Percentiles rank a stretch among this genome's conserved stretches.
These are phyloP conservation scores for Ciconia stormi DNA, from an alignment of 2,113 vertebrate genomes.

Conservation along the genomic window DNA sequence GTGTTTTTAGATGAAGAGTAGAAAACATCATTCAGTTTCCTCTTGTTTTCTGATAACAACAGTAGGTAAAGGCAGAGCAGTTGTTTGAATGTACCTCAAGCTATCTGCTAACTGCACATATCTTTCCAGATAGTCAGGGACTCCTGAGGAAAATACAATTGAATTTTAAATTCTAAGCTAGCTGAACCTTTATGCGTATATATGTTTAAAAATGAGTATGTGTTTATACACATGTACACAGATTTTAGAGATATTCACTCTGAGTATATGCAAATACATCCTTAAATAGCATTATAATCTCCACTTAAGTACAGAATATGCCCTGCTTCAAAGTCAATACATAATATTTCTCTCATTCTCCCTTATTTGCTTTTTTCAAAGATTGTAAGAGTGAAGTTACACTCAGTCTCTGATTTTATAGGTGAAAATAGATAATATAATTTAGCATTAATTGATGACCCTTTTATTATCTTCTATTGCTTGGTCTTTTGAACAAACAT, in stretches of 20 bases:
- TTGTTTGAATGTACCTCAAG: conserved; percentile 1
- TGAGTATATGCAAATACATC: conserved; percentile 17
- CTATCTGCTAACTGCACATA: background rate
- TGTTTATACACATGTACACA: background rate
- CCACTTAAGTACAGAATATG: background rate
- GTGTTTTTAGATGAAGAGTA: background rate
- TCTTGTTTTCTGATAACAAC: background rate
- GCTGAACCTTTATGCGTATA: background rate
- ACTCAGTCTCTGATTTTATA: background rate
- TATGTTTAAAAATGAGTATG: background rate
- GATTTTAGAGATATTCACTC: background rate
- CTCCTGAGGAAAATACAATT: background rate
- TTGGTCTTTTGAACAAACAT: conserved; percentile 20
- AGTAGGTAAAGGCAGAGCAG: conserved; percentile 16
- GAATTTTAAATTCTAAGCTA: background rate
- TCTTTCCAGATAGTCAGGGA: conserved; percentile 11
- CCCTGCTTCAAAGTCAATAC: background rate
- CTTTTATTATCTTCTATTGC: conserved; percentile 4
- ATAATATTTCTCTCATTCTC: background rate
- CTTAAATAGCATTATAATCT: background rate
- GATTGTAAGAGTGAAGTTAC: background rate
- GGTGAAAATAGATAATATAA: background rate
- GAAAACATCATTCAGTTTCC: conserved; percentile 3
- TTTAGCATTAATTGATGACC: conserved; percentile 6
- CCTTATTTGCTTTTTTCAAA: background rate